Base-by-base conservation (phyloP, 2,113 vertebrate species). In the Epinephelus cyanopodus region DNA sequence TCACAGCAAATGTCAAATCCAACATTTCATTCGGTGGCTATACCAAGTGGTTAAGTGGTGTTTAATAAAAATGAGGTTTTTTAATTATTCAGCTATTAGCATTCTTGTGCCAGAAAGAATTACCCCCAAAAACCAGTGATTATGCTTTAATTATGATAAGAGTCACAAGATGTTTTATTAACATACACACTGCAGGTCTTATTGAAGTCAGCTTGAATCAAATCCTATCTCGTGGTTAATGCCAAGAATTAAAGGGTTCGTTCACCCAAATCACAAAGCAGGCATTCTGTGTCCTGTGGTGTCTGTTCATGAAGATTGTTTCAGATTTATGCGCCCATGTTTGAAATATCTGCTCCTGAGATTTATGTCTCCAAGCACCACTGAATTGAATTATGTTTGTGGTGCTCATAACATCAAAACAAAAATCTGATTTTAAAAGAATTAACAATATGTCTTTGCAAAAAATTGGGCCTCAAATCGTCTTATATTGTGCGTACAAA, bases 81-180 rank as follows among this genome's bases (percentile, higher is more conserved):
- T 82, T 21, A 91, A 95, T 95, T 93, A 93, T 93, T 94, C 83
- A 94, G 77, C 71, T 92, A 93, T 94, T 93, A 92, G 90, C 88
- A 91, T 94, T 92, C 79, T 92, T 92, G 75, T 93, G 94, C 90
- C 94, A 92, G 74, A 84, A 89, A 85, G 91, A 84, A 89, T 93
- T 90, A 93, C 72, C 88, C 84, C 68, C 56, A 52, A 78, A 89
- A 85, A 89, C 45, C 67, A 73, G 54, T 67, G 83, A 92, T 82
- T 86, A 73, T 88, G 82, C 76, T 90, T 82, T 88, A 89, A 90
- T 91, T 87, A 91, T 87, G 81, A 85, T 88, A 91, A 87, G 47
- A 84, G 91, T 90, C 87, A 84, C 72, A 72, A 79, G 39, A 92
- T 94, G 80, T 93, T 92, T 92, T 91, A 93, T 93, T 94, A 88